phyloP scores from a whole-genome alignment of 2,888 invertebrate genomes.

The Stramonita haemastoma region DNA sequence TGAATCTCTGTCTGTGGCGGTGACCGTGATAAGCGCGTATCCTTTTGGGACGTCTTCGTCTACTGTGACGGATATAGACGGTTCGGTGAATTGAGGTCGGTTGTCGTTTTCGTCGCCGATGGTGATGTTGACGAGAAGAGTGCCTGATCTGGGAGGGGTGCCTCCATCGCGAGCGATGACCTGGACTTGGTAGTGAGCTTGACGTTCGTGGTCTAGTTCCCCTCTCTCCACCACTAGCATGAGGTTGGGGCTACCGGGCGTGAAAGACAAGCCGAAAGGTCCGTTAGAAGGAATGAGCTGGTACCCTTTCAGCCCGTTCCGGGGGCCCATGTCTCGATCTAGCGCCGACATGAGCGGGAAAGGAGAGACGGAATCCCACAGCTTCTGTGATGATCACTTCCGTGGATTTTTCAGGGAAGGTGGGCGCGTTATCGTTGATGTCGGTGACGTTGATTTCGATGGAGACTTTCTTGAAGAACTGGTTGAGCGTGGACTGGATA shows the following conservation, averaged over 20 bases:
- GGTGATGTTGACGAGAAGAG: slow-evolving; percentile 58
- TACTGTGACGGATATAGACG: slow-evolving; percentile 61
- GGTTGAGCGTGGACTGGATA: slow-evolving; percentile 61
- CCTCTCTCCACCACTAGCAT: slow-evolving; percentile 55
- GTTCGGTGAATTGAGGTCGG: slow-evolving; percentile 60
- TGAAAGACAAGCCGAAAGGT: slow-evolving; percentile 60
- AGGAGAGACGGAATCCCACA: slow-evolving; percentile 55
- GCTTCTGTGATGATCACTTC: slow-evolving; percentile 63
- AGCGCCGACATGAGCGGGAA: slow-evolving; percentile 61
- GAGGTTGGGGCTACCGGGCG: slow-evolving; percentile 62
- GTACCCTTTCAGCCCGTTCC: slow-evolving; percentile 64
- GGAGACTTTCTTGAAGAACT: slow-evolving; percentile 66
- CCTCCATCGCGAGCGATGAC: slow-evolving; percentile 68
- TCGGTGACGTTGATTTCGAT: slow-evolving; percentile 69
- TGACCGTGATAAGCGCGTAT: slow-evolving; percentile 79
- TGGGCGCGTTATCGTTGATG: slow-evolving; percentile 72
- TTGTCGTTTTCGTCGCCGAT: slow-evolving; percentile 70
- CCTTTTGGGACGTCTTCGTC: slow-evolving; percentile 64
- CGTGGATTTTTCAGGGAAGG: slow-evolving; percentile 57
- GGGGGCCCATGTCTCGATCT: slow-evolving; percentile 62
- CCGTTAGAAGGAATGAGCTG: slow-evolving; percentile 58
- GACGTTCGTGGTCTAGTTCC: slow-evolving; percentile 63
- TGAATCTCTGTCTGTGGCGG: slow-evolving; percentile 90
- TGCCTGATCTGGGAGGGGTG: slow-evolving; percentile 57
- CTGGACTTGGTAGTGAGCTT: slow-evolving; percentile 59